phyloP scores from a whole-genome alignment of 92 coral and sea anemone species.

The Scolanthus callimorphus region DNA sequence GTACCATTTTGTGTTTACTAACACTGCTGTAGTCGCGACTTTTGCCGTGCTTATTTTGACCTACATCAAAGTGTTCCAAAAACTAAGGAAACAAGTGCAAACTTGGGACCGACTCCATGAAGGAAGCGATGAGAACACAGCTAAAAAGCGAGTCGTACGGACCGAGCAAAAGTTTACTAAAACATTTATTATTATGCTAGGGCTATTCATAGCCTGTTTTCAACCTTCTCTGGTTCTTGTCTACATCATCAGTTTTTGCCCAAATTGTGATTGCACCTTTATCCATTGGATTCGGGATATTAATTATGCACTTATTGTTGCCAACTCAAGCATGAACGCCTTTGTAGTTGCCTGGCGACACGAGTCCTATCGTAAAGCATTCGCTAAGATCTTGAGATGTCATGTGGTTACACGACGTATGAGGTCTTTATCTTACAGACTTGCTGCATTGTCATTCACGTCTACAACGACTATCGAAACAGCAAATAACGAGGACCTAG shows the following conservation, averaged over 20 bases:
- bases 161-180: conserved; percentile 61
- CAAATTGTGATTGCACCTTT: conserved; percentile 47
- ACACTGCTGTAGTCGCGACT: conserved; percentile 56
- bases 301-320: conserved; percentile 45
- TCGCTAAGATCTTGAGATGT: conserved; percentile 24
- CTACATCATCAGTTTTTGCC: conserved; percentile 61
- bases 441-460: no score
- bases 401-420: conserved; percentile 8
- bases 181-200: conserved; percentile 56
- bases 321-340: conserved; percentile 66
- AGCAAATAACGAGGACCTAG: no score
- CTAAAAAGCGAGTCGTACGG: conserved; percentile 6
- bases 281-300: conserved; percentile 66
- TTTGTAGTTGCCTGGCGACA: conserved; percentile 48
- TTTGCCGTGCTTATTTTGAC: conserved; percentile 38
- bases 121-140: conserved; percentile 6
- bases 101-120: conserved; percentile 36
- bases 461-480: no score
- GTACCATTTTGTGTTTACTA: conserved; percentile 60
- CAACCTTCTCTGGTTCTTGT: conserved; percentile 56
- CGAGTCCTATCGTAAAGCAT: conserved; percentile 39
- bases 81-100: conserved; percentile 18
- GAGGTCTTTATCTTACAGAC: conserved; percentile 9
- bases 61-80: conserved; percentile 36
- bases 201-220: conserved; percentile 53